Evolutionary conservation across 1,140 invertebrate species (phyloP).

Genomic region (Lepidurus arcticus): DNA sequence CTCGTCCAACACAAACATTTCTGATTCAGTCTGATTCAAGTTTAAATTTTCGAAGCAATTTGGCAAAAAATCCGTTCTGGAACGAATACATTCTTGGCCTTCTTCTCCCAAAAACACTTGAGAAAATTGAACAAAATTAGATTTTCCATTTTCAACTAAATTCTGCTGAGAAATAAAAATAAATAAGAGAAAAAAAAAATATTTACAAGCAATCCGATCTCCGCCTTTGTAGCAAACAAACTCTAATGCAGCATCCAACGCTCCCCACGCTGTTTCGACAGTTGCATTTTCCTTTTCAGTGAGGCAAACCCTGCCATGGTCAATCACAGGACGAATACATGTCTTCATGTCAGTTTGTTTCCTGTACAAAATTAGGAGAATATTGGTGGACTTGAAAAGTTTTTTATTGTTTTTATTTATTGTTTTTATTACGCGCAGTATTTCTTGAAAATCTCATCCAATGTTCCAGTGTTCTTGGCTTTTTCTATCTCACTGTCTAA

Average conservation of each 20-base stretch:
- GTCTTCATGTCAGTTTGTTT: slow-evolving; percentile 53
- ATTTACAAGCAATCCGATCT: slow-evolving; percentile 69
- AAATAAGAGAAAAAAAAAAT: slow-evolving; percentile 25
- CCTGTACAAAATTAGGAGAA: slow-evolving; percentile 44
- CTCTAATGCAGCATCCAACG: slow-evolving; percentile 58
- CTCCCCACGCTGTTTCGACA: slow-evolving; percentile 54
- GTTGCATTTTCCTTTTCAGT: slow-evolving; percentile 53
- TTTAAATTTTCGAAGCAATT: background rate
- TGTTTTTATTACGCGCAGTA: slow-evolving; percentile 48
- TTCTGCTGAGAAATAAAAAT: slow-evolving; percentile 45
- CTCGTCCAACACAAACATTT: background rate
- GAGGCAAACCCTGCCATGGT: slow-evolving; percentile 57
- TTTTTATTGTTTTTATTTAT: background rate
- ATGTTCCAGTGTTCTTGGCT: slow-evolving; percentile 50
- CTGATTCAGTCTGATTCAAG: background rate
- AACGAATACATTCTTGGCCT: background rate
- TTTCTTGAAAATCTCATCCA: slow-evolving; percentile 61
- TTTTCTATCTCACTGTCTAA: slow-evolving; percentile 55
- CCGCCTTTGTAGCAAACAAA: slow-evolving; percentile 72
- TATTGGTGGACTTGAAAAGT: background rate
- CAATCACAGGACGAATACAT: slow-evolving; percentile 57
- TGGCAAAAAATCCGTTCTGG: background rate
- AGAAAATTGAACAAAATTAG: slow-evolving; percentile 59
- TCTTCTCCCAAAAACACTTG: slow-evolving; percentile 37
- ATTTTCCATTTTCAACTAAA: slow-evolving; percentile 55